phyloP scores from a whole-genome alignment of 2,888 invertebrate species.

The Ametastegia equiseti region DNA sequence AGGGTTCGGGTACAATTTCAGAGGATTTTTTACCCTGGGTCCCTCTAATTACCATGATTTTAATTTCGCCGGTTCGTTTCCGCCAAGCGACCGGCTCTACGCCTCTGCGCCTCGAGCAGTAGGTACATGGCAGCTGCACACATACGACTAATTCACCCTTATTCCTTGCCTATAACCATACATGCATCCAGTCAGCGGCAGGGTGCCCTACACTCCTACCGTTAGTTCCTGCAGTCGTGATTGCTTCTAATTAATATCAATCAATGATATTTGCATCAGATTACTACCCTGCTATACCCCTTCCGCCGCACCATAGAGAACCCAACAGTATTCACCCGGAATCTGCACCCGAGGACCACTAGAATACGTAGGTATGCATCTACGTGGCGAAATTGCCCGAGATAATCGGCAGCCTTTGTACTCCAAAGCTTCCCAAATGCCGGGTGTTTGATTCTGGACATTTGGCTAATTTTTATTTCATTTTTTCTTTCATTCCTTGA shows the following conservation, averaged over 20 bases:
- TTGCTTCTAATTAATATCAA: constrained; percentile 61
- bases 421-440: background rate
- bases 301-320: background rate
- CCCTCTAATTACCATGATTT: constrained; percentile 42
- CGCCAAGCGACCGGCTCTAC: constrained; percentile 31
- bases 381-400: constrained; percentile 56
- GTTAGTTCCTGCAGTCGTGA: constrained; percentile 41
- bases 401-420: constrained; percentile 55
- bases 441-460: constrained; percentile 68
- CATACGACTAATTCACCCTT: background rate
- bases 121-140: constrained; percentile 38
- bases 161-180: background rate
- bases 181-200: background rate
- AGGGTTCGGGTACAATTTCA: background rate
- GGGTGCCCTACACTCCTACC: background rate
- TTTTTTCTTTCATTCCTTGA: background rate
- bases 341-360: constrained; percentile 43
- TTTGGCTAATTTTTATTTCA: background rate
- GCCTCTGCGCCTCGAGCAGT: constrained; percentile 25
- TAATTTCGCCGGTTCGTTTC: constrained; percentile 35
- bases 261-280: constrained; percentile 60
- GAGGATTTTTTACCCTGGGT: background rate
- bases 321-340: constrained; percentile 30
- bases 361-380: constrained; percentile 45
- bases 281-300: constrained; percentile 48